These are phyloP conservation scores for Laticauda laticaudata DNA, from an alignment of 2,113 vertebrate species.

Conservation along the genomic window DNA sequence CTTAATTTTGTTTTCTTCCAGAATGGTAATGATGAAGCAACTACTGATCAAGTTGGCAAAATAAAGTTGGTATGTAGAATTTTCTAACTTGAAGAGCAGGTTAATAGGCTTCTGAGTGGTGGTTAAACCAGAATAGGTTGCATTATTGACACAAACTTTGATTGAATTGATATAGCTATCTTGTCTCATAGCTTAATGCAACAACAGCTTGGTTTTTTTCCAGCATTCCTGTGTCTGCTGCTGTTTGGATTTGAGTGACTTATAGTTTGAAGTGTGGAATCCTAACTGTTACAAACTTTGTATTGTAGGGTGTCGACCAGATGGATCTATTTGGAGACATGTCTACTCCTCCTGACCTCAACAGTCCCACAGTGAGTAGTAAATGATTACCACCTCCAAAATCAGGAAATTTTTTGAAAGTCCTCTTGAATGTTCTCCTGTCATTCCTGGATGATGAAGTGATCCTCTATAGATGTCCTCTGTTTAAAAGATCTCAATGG, in stretches of 20 bases:
- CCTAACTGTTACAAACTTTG: constrained; percentile 58
- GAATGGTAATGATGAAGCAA: constrained; percentile 75
- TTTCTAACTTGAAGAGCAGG: not conserved
- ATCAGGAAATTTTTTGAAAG: not conserved
- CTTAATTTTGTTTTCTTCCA: constrained; percentile 45
- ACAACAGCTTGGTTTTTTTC: not conserved
- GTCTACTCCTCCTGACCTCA: constrained; percentile 93
- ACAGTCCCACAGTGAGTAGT: constrained; percentile 89
- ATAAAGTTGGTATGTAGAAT: constrained; percentile 73
- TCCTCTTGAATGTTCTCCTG: not conserved
- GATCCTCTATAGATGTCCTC: not conserved
- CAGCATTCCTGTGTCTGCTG: not conserved
- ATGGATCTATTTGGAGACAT: constrained; percentile 94
- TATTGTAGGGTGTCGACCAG: constrained; percentile 82
- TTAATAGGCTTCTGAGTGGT: not conserved
- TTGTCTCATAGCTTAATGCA: not conserved
- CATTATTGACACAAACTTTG: not conserved
- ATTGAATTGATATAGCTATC: not conserved
- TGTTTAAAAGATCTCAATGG: not conserved
- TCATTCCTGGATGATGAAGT: not conserved
- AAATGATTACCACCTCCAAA: not conserved
- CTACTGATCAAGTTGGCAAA: constrained; percentile 68
- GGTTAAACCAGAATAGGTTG: not conserved
- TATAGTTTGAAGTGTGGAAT: not conserved
- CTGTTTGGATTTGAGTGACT: not conserved